Evolutionary conservation across 1,140 invertebrate species (phyloP), one percentile per base, ranked within the genome.

Genomic region (Homarus americanus): DNA sequence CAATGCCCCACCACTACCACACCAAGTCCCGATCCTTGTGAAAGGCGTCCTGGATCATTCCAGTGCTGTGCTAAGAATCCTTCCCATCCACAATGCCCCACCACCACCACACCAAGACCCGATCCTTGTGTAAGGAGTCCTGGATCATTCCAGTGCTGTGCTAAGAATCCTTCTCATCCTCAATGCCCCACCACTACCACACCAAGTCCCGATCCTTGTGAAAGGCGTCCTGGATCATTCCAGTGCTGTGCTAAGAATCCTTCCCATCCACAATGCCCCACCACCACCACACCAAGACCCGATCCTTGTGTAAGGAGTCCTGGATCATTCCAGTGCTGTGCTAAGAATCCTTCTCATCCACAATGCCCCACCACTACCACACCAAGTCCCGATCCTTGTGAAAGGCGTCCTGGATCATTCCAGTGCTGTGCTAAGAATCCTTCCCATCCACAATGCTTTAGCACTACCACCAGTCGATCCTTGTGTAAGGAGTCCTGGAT

Each of bases 101-200:
- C 85, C n/a, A 84, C 63, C 15, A 84, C 66, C 28, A 87, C 86
- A 69, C 0, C 20, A 24, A 76, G 75, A 44, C 86, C 86, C 20
- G 86, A 88, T 53, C 91, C 91, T 40, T 92, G 91, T 49, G 40
- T 49, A n/a, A 75, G 10, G 10, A 87, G 44, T 84, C 91, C 91
- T 24, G 85, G 91, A 38, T 88, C 91, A 0, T 66, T 53, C 53
- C 44, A 15, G 5, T 83, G 82, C 38, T 83, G 82, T 72, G 82
- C 58, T 12, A 66, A 32, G 32, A 83, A 69, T 41, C 82, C 82
- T 83, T 24, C 28, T 20, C 82, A 83, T 36, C 82, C 58, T 40
- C 17, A 15, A 3, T 83, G 82, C 53, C 82, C 28, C 3, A 24
- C 82, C n/a, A 83, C 66, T 17, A 73, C 85, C 17, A 87, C 72